Evolutionary conservation across 2,113 vertebrate genomes (phyloP).

Genomic region (Nymphicus hollandicus): DNA sequence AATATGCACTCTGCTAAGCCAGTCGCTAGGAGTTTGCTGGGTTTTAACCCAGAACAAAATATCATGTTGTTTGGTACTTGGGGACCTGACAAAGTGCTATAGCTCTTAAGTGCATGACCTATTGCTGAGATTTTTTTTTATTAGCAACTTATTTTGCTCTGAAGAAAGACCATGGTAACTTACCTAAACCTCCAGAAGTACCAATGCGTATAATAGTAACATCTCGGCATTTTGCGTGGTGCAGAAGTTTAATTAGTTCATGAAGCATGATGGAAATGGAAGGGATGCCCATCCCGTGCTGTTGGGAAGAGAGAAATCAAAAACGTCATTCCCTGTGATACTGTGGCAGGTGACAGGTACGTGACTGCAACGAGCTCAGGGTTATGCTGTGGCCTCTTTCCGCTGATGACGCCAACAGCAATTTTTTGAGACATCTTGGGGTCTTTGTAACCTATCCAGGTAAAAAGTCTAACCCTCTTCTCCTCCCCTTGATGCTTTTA

Average conservation of each 20-base stretch:
- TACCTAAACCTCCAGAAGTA: constrained; percentile 87
- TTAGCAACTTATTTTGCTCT: neutral
- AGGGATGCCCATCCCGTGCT: constrained; percentile 88
- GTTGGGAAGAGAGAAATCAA: constrained; percentile 15
- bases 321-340: accelerated
- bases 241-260: constrained; percentile 89
- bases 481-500: neutral
- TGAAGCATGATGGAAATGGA: constrained; percentile 91
- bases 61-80: neutral
- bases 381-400: neutral
- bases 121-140: neutral
- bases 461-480: neutral
- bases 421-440: neutral
- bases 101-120: neutral
- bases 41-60: neutral
- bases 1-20: neutral
- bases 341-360: accelerated
- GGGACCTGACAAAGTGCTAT: neutral
- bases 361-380: accelerated
- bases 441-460: neutral
- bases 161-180: neutral
- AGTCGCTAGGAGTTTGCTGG: neutral
- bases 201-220: constrained; percentile 84
- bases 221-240: constrained; percentile 81
- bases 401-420: neutral